Evolutionary conservation across 1,140 invertebrate species (phyloP), one percentile per base, ranked within the genome.

Genomic region (Drosophila pseudoobscura): DNA sequence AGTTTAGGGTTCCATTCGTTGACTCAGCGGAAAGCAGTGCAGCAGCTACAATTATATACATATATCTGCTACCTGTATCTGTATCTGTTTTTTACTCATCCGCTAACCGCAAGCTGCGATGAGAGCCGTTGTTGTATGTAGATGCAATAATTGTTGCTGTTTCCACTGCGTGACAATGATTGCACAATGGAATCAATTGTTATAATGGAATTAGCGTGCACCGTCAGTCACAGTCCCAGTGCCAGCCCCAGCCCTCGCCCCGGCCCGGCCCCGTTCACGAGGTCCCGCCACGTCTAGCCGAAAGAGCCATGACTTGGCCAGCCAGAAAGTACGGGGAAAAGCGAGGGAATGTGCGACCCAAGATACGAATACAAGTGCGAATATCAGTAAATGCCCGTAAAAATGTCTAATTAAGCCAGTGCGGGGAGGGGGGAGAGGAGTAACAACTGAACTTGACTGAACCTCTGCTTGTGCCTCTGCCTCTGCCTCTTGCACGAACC

Each of bases 131-230:
- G 69, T 60, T 49, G n/a, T 24, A 49, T 49, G n/a, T 20, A 49
- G 46, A 46, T 57, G 57, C 53, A 62, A 44, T 46, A 55, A 17
- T 60, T 62, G 68, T 57, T 68, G 65, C 47, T 77, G 58, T 65
- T 59, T 50, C 55, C 52, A 58, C 68, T 88, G 78, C 79, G 64
- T 83, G 83, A 82, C 82, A 88, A 88, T 82, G 83, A 87, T 87
- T 87, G 78, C 84, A 88, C 83, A 88, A 88, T 89, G 84, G 75
- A 88, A 88, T 89, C 83, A 88, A 88, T 89, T 88, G 84, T 89
- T 89, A 82, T 88, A 88, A 88, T 88, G 84, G 79, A 89, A 88
- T 88, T 88, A 88, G 80, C 84, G 74, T 75, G 70, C 41, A 75
- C 63, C 72, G 75, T 70, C 63, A 66, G 20, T 20, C 20, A 1